Evolutionary conservation across 1,140 invertebrate species (phyloP).

Genomic region (Choristoneura fumiferana): DNA sequence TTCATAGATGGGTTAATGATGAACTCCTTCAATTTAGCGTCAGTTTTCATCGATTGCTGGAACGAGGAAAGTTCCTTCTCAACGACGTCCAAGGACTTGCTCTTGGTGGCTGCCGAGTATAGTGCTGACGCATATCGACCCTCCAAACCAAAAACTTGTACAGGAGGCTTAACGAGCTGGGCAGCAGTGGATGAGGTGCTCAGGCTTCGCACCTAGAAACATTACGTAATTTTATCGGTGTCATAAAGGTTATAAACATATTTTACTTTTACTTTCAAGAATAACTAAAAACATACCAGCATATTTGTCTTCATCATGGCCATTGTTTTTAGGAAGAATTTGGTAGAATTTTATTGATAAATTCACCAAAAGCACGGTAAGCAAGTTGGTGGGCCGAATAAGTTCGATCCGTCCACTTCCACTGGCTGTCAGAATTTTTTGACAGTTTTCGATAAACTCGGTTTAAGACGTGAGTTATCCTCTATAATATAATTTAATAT

Average conservation of each 20-base stretch:
- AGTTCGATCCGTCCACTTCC: not conserved
- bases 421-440: conserved; percentile 12
- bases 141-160: conserved; percentile 96
- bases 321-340: conserved; percentile 31
- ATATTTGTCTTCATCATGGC: conserved; percentile 53
- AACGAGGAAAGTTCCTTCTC: conserved; percentile 94
- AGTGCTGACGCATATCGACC: conserved; percentile 97
- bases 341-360: conserved; percentile 9
- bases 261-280: not conserved
- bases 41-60: conserved; percentile 85
- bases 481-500: too few relatives aligned
- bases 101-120: conserved; percentile 95
- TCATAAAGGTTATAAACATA: conserved; percentile 10
- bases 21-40: conserved; percentile 89
- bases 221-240: conserved; percentile 62
- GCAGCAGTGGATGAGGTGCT: conserved; percentile 78
- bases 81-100: conserved; percentile 92
- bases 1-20: conserved; percentile 93
- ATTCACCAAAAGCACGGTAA: conserved; percentile 10
- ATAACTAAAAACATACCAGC: conserved; percentile 42
- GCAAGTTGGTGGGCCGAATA: not conserved
- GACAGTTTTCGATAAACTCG: not conserved
- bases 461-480: too few relatives aligned
- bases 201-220: conserved; percentile 79
- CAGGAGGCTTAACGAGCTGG: conserved; percentile 87